A percentile compares a stretch with the other conserved stretches of the same genome.
These are phyloP conservation scores for Larimichthys crocea DNA, from an alignment of 2,113 vertebrate species.

Conservation along the genomic window DNA sequence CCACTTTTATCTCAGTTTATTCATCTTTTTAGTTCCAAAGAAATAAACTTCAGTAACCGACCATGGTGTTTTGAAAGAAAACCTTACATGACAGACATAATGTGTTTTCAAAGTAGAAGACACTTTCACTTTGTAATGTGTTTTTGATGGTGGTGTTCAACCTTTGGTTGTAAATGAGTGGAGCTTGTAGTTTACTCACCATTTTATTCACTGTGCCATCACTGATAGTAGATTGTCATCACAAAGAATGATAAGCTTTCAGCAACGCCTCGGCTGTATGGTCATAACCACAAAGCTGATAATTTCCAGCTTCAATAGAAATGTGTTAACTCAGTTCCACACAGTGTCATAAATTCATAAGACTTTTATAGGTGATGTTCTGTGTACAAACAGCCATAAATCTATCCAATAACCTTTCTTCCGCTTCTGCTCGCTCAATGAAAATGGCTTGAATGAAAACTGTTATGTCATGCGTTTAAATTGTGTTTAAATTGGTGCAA, in stretches of 20 bases:
- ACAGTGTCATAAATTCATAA: background rate
- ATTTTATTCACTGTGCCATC: conserved; percentile 11
- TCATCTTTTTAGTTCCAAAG: conserved; percentile 10
- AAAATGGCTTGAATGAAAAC: background rate
- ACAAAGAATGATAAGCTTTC: conserved; percentile 3
- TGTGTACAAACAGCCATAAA: background rate
- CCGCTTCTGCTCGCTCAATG: background rate
- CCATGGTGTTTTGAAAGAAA: background rate
- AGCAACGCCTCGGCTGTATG: background rate
- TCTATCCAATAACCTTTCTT: background rate
- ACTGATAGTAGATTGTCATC: conserved; percentile 25
- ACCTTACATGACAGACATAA: background rate
- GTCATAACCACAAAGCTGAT: background rate
- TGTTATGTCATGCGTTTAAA: background rate
- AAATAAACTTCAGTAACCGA: background rate
- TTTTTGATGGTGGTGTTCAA: background rate
- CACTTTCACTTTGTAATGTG: background rate
- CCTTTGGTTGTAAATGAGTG: background rate
- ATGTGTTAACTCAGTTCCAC: conserved; percentile 6
- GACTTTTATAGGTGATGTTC: background rate
- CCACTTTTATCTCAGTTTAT: conserved; percentile 9
- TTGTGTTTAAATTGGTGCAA: background rate
- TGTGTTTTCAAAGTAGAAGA: background rate
- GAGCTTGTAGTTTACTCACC: conserved; percentile 4
- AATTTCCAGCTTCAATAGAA: background rate